phyloP scores from a whole-genome alignment of 2,797 vertebrate species.

The Iguana delicatissima region DNA sequence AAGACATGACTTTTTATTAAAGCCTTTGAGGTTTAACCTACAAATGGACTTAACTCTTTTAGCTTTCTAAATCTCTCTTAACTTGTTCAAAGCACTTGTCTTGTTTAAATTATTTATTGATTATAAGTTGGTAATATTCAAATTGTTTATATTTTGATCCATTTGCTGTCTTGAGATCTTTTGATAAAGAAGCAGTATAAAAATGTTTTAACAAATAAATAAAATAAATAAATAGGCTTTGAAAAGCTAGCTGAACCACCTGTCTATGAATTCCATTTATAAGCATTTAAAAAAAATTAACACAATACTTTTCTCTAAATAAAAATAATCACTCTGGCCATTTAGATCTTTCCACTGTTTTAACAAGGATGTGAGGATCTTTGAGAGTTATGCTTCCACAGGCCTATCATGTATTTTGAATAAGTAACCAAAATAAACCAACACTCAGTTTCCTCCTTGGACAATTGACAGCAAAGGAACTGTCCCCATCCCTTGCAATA shows the following conservation, averaged over 20 bases:
- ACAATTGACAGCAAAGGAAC: conserved; percentile 46
- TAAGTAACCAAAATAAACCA: conserved; percentile 36
- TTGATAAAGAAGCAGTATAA: too few relatives aligned
- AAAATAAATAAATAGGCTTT: conserved; percentile 30
- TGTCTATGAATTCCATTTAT: conserved; percentile 48
- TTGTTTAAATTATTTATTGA: too few relatives aligned
- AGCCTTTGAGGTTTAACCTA: too few relatives aligned
- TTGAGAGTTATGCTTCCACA: conserved; percentile 7
- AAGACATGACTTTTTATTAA: too few relatives aligned
- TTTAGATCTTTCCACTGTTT: conserved; percentile 36
- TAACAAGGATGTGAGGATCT: conserved; percentile 29
- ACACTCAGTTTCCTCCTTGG: conserved; percentile 42
- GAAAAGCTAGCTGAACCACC: conserved; percentile 59
- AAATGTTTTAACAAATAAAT: too few relatives aligned
- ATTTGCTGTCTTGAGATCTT: too few relatives aligned
- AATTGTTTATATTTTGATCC: too few relatives aligned
- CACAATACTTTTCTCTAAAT: conserved; percentile 64
- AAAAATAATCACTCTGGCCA: conserved; percentile 63
- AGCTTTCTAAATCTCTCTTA: too few relatives aligned
- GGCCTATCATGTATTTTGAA: conserved; percentile 20
- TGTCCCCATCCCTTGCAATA: neutral
- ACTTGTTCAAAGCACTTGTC: too few relatives aligned
- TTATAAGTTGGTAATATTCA: too few relatives aligned
- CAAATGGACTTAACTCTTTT: too few relatives aligned
- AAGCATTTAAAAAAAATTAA: conserved; percentile 55